Percentiles rank a stretch among this genome's conserved stretches.
Conservation (phyloP, 2,888 invertebrate genomes). For the Chouioia cunea region DNA sequence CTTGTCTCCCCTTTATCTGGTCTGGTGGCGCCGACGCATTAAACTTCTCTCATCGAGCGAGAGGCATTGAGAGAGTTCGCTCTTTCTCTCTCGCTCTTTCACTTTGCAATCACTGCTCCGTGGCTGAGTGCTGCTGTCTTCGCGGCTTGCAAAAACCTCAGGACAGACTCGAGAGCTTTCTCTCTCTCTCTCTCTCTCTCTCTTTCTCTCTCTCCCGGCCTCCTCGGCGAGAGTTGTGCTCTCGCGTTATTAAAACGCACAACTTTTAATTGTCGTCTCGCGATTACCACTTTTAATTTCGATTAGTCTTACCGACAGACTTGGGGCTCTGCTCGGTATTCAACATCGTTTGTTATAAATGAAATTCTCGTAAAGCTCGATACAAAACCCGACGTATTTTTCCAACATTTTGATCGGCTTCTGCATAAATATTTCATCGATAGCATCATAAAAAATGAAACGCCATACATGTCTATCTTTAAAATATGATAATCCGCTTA, state of each 20-base stretch:
- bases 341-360: background rate
- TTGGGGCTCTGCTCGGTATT: background rate
- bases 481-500: too few relatives aligned
- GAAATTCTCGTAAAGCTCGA: too few relatives aligned
- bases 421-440: too few relatives aligned
- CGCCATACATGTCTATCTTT: too few relatives aligned
- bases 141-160: background rate
- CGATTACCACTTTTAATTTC: conserved; percentile 14
- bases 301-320: background rate
- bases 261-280: conserved; percentile 33
- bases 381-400: too few relatives aligned
- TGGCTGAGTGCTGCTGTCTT: too few relatives aligned
- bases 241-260: conserved; percentile 24
- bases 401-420: too few relatives aligned
- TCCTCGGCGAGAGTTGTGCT: background rate
- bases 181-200: background rate
- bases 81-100: conserved; percentile 16
- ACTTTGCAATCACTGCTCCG: conserved; percentile 20
- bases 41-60: conserved; percentile 49
- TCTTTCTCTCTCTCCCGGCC: background rate
- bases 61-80: conserved; percentile 12
- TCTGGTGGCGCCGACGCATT: conserved; percentile 41
- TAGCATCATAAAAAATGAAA: too few relatives aligned
- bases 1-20: conserved; percentile 23
- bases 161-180: conserved; percentile 3